Evolutionary conservation across 2,888 invertebrate genomes (phyloP).

Genomic region (Caenorhabditis parvicauda): DNA sequence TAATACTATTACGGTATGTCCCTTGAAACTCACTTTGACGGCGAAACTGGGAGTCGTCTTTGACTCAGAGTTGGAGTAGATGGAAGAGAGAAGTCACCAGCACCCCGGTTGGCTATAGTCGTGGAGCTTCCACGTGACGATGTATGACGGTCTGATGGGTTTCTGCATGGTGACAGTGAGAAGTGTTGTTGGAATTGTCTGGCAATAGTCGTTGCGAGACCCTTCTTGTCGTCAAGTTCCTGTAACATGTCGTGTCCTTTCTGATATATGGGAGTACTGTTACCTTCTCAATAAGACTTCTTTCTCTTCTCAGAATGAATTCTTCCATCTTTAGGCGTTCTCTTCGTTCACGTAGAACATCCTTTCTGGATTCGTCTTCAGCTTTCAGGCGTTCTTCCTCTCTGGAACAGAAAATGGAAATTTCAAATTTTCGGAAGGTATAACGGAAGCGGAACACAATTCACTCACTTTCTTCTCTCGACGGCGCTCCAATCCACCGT

Average conservation of each 20-base stretch:
- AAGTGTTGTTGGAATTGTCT: conserved; percentile 32
- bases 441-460: neutral
- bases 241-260: neutral
- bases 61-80: conserved; percentile 39
- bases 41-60: conserved; percentile 1
- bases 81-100: no score
- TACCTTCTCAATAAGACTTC: conserved; percentile 27
- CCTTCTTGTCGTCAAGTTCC: conserved; percentile 25
- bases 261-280: neutral
- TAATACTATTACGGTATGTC: no score
- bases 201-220: conserved; percentile 24
- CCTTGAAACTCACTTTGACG: neutral
- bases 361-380: conserved; percentile 40
- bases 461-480: conserved; percentile 32
- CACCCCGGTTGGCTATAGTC: no score
- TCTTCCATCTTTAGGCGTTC: conserved; percentile 37
- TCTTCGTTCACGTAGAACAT: conserved; percentile 35
- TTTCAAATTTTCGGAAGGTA: neutral
- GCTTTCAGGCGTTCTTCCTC: conserved; percentile 26
- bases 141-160: conserved; percentile 12
- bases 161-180: conserved; percentile 24
- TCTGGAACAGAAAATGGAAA: conserved; percentile 12
- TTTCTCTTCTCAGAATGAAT: conserved; percentile 26
- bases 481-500: conserved; percentile 37
- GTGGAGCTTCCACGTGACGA: conserved; percentile 21